Evolutionary conservation across 2,113 vertebrate species (phyloP).

Genomic region (Paramisgurnus dabryanus): DNA sequence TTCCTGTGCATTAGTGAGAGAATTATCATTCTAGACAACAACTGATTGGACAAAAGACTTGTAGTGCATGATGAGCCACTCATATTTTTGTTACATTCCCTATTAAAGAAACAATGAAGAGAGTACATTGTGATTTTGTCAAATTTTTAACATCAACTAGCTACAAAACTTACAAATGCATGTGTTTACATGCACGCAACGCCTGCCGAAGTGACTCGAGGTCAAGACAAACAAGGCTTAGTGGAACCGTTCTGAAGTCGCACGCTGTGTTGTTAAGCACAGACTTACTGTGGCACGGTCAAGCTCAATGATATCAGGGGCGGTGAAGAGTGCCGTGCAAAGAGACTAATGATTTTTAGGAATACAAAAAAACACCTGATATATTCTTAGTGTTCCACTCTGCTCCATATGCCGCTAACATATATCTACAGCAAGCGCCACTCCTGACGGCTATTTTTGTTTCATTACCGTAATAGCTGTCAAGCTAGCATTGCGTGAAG

Average conservation of each 20-base stretch:
- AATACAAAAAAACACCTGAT: conserved; percentile 44
- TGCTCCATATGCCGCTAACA: conserved; percentile 1
- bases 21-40: too few species aligned
- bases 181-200: not conserved
- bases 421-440: not conserved
- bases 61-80: too few species aligned
- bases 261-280: conserved; percentile 39
- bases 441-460: conserved; percentile 6
- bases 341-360: conserved; percentile 52
- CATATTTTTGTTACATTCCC: too few species aligned
- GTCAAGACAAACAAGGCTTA: conserved; percentile 43
- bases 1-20: too few species aligned
- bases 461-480: conserved; percentile 24
- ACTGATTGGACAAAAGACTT: too few species aligned
- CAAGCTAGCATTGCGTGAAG: conserved; percentile 5
- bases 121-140: too few species aligned
- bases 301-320: conserved; percentile 49
- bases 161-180: too few species aligned
- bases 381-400: conserved; percentile 24
- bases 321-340: conserved; percentile 49
- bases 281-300: conserved; percentile 43
- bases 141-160: too few species aligned
- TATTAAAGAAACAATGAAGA: too few species aligned
- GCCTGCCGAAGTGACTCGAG: conserved; percentile 29
- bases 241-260: not conserved